phyloP scores from a whole-genome alignment of 2,888 invertebrate species.

The Pilophorus perplexus region DNA sequence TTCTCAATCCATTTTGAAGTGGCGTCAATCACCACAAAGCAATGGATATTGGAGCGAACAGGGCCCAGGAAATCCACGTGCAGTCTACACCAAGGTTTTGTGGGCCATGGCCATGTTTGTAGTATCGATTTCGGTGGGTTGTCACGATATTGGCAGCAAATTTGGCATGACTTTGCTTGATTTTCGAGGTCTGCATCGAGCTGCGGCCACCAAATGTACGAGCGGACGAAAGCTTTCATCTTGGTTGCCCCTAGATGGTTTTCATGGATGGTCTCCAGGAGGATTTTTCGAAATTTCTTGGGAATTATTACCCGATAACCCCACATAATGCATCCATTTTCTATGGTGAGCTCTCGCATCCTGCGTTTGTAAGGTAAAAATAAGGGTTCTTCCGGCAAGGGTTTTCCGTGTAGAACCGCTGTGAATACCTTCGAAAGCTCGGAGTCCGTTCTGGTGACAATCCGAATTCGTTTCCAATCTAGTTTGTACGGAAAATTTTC shows the following conservation, averaged over 20 bases:
- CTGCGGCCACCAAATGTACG: slow-evolving; percentile 26
- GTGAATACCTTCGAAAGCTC: not conserved
- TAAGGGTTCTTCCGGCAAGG: not conserved
- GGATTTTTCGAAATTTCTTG: not conserved
- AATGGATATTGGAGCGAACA: slow-evolving; percentile 3
- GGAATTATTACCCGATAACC: slow-evolving; percentile 39
- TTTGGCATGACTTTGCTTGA: not conserved
- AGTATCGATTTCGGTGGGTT: no score
- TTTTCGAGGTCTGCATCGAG: slow-evolving; percentile 14
- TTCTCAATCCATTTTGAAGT: slow-evolving; percentile 35
- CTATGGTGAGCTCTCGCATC: slow-evolving; percentile 8
- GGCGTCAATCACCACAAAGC: slow-evolving; percentile 30
- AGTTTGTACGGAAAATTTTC: no score
- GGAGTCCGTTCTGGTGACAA: slow-evolving; percentile 2
- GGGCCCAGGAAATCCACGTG: slow-evolving; percentile 25
- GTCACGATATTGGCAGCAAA: not conserved
- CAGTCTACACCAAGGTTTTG: not conserved
- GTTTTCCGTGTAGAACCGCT: not conserved
- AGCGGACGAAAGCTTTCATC: not conserved
- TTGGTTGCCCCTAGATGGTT: slow-evolving; percentile 43
- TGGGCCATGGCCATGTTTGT: slow-evolving; percentile 1
- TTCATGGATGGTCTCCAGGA: slow-evolving; percentile 30
- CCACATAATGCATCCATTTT: slow-evolving; percentile 33
- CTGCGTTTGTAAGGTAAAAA: not conserved
- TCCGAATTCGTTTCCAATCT: no score